These are phyloP conservation scores for Eulacestoma nigropectus DNA, from an alignment of 2,113 vertebrate species.

Conservation along the genomic window DNA sequence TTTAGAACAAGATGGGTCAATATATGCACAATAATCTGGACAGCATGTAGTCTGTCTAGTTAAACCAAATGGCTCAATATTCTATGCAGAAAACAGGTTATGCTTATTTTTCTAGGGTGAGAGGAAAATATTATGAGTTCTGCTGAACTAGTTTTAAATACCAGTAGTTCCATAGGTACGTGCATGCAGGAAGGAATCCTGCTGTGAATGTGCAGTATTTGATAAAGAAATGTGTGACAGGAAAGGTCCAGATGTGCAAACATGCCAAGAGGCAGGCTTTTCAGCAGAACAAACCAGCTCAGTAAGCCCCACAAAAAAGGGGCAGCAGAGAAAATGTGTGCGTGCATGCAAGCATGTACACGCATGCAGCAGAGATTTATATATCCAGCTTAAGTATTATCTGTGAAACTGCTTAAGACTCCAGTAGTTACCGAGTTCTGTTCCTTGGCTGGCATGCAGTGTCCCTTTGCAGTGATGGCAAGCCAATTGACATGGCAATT, in stretches of 20 bases:
- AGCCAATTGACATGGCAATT: neutral
- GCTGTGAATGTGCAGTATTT: neutral
- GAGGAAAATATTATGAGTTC: neutral
- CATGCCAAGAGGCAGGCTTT: neutral
- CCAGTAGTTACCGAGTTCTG: neutral
- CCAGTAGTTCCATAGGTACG: neutral
- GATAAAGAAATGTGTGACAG: neutral
- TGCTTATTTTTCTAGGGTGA: neutral
- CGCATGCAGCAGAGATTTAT: neutral
- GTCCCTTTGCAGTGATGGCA: neutral
- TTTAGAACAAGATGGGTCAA: neutral
- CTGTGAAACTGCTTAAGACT: neutral
- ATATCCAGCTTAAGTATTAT: neutral
- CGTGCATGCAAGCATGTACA: neutral
- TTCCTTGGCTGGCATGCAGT: neutral
- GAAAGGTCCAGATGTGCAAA: conserved; percentile 3
- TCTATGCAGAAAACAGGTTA: neutral
- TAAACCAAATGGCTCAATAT: neutral
- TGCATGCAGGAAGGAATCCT: neutral
- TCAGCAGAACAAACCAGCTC: neutral
- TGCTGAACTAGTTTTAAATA: neutral
- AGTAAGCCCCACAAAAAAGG: neutral
- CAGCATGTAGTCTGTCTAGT: neutral
- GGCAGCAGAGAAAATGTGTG: neutral
- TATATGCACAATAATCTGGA: neutral